Conservation (phyloP, 2,113 vertebrate species). For the Myrmophylax atrothorax region DNA sequence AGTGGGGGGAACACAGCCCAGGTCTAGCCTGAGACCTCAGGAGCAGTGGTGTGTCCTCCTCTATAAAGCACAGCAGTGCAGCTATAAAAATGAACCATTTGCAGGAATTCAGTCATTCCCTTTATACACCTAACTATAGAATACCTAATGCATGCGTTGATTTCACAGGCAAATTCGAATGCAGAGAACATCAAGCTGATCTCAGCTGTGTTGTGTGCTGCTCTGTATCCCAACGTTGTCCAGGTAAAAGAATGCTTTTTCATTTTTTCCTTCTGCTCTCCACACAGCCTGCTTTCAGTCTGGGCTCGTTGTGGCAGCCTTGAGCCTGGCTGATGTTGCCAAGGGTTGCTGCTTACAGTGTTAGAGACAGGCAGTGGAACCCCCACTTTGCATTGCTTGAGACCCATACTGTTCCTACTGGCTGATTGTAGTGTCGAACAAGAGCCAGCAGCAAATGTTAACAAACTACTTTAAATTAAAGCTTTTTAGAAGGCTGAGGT, state of each 20-base stretch:
- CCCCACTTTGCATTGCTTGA: not conserved
- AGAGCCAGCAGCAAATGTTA: not conserved
- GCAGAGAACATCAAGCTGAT: constrained; percentile 91
- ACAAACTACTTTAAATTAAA: not conserved
- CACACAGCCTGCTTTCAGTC: not conserved
- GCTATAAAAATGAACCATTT: not conserved
- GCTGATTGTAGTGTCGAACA: not conserved
- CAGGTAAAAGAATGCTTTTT: constrained; percentile 79
- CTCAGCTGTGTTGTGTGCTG: constrained; percentile 94
- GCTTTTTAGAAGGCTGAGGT: not conserved
- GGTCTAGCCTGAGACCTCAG: not conserved
- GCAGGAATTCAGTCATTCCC: not conserved
- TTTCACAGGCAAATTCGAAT: constrained; percentile 88
- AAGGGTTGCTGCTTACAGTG: not conserved
- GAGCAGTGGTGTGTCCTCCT: not conserved
- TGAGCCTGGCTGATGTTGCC: not conserved
- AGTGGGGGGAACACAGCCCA: not conserved
- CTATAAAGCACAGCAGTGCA: not conserved
- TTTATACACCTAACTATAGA: not conserved
- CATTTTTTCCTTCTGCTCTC: not conserved
- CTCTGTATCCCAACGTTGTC: constrained; percentile 96
- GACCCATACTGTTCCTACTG: not conserved
- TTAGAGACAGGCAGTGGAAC: not conserved
- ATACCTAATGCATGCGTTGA: not conserved
- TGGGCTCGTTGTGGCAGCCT: not conserved